These are phyloP conservation scores for Oxytorus armatus DNA, from an alignment of 2,888 invertebrate species.

Conservation along the genomic window DNA sequence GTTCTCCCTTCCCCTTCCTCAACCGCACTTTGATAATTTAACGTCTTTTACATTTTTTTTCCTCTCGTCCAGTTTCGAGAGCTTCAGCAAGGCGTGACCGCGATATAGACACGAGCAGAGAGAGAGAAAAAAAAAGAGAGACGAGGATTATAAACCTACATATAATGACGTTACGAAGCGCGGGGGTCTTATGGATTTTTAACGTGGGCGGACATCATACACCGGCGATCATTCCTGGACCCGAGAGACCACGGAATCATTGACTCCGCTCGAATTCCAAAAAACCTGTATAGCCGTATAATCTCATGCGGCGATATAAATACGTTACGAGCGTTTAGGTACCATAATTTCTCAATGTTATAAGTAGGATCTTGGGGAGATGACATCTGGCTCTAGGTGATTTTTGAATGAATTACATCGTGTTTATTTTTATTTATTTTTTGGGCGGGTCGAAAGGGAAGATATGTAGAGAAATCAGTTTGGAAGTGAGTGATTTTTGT, in stretches of 20 bases:
- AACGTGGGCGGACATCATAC: conserved; percentile 55
- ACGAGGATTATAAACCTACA: conserved; percentile 7
- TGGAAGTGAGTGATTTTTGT: not conserved
- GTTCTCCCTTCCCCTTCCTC: not conserved
- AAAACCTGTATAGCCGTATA: conserved; percentile 67
- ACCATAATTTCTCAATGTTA: conserved; percentile 16
- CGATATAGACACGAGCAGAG: conserved; percentile 32
- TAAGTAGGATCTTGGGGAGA: not conserved
- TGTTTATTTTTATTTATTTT: not conserved
- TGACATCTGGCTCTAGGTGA: not conserved
- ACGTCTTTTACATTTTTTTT: conserved; percentile 13
- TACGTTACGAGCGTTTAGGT: conserved; percentile 12
- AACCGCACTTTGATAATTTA: conserved; percentile 1
- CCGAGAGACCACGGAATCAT: conserved; percentile 36
- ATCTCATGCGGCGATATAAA: conserved; percentile 8
- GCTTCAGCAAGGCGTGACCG: conserved; percentile 33
- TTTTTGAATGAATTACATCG: too few relatives aligned
- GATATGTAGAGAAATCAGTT: not conserved
- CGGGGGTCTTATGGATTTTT: conserved; percentile 47
- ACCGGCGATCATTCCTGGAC: not conserved
- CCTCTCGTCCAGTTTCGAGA: not conserved
- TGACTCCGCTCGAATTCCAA: conserved; percentile 66
- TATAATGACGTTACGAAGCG: conserved; percentile 23
- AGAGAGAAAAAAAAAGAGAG: too few relatives aligned
- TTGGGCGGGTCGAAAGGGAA: not conserved